These are phyloP conservation scores for Shinisaurus crocodilurus DNA, from an alignment of 2,113 vertebrate species.

Conservation along the genomic window DNA sequence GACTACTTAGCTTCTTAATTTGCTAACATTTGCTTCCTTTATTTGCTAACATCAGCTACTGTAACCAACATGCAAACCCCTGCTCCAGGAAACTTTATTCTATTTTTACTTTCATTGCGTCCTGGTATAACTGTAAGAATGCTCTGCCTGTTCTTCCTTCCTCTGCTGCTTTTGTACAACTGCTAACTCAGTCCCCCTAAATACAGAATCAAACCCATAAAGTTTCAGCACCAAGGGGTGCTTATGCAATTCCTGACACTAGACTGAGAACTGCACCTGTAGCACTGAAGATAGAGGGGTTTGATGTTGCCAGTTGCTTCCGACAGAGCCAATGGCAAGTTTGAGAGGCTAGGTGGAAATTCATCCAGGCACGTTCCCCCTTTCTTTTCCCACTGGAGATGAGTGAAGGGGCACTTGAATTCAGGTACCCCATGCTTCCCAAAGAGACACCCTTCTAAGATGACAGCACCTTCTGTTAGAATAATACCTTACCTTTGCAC, in stretches of 20 bases:
- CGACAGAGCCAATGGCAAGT: neutral
- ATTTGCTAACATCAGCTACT: neutral
- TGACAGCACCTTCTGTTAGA: neutral
- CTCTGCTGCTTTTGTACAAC: neutral
- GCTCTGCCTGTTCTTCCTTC: neutral
- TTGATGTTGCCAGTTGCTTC: neutral
- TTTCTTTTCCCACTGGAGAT: neutral
- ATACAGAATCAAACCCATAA: neutral
- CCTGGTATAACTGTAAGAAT: neutral
- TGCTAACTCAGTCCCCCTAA: neutral
- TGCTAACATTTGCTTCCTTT: neutral
- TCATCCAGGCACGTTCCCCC: too few relatives aligned
- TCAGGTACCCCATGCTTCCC: too few relatives aligned
- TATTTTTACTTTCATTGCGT: neutral
- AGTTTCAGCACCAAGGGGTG: neutral
- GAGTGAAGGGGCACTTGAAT: neutral
- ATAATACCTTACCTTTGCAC: conserved; percentile 75
- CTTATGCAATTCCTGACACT: neutral
- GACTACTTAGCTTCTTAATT: neutral
- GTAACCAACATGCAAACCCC: neutral
- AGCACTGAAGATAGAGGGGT: neutral
- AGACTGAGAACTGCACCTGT: neutral
- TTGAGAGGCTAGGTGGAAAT: neutral
- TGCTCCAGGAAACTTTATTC: neutral
- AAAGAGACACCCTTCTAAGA: neutral